phyloP scores from a whole-genome alignment of 2,113 vertebrate species.

The Gulo gulo region DNA sequence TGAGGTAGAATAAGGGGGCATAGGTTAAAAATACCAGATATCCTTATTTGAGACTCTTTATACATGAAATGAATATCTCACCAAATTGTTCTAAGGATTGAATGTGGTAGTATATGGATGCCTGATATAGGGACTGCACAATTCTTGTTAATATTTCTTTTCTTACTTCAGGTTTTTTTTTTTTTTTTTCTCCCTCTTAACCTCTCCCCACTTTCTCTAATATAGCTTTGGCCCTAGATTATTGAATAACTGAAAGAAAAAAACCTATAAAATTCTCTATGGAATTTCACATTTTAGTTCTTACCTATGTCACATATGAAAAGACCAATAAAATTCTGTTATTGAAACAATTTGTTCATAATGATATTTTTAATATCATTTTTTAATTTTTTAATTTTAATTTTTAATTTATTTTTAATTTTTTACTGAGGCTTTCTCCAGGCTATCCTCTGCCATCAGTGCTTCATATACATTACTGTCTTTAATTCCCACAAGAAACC shows the following conservation, averaged over 20 bases:
- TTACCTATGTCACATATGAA: background rate
- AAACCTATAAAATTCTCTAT: background rate
- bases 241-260: conserved; percentile 13
- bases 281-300: background rate
- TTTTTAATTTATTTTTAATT: background rate
- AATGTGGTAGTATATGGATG: background rate
- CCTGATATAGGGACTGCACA: background rate
- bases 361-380: no score
- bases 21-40: background rate
- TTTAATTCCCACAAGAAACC: background rate
- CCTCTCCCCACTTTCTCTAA: background rate
- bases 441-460: background rate
- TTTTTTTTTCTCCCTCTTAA: background rate
- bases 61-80: background rate
- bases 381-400: no score
- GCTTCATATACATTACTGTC: background rate
- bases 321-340: background rate
- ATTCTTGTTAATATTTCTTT: background rate
- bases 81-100: background rate
- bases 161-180: background rate
- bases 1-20: background rate
- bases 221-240: background rate
- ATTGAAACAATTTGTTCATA: background rate
- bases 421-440: background rate
- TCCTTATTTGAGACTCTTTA: background rate